phyloP scores from a whole-genome alignment of 2,797 vertebrate species.

The Acipenser transmontanus region DNA sequence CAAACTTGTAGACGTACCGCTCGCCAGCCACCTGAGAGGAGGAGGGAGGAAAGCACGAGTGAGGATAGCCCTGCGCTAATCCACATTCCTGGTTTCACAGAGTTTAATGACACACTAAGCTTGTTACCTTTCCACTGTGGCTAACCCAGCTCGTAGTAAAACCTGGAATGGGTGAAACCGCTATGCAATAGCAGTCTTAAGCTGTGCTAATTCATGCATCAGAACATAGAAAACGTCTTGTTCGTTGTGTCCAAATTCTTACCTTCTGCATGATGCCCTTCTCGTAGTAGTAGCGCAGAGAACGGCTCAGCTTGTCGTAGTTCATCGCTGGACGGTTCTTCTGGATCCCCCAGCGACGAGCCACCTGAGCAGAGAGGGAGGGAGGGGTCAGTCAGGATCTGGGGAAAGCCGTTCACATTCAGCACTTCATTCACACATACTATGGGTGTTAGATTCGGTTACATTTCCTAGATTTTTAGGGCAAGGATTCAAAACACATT shows the following conservation, averaged over 20 bases:
- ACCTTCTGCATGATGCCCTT: slow-evolving; percentile 74
- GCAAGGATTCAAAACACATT: background rate
- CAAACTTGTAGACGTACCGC: slow-evolving; percentile 93
- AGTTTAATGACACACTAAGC: background rate
- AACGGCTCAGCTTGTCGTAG: slow-evolving; percentile 93
- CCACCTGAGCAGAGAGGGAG: too few relatives aligned
- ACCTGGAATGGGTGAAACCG: too few relatives aligned
- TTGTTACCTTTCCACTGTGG: too few relatives aligned
- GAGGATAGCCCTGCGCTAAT: too few relatives aligned
- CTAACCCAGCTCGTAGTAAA: too few relatives aligned
- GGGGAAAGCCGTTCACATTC: background rate
- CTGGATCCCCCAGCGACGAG: slow-evolving; percentile 93
- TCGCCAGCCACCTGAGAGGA: slow-evolving; percentile 80
- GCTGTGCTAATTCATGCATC: background rate
- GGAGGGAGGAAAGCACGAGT: too few relatives aligned
- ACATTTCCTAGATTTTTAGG: background rate
- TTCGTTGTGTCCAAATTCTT: slow-evolving; percentile 19
- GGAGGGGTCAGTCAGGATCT: background rate
- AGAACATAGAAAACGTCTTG: too few relatives aligned
- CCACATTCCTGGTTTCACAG: too few relatives aligned
- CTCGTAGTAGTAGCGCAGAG: slow-evolving; percentile 91
- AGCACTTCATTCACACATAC: background rate
- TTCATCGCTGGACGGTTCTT: slow-evolving; percentile 96
- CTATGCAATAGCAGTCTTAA: background rate
- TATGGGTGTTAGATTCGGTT: background rate